Percentiles rank a stretch among this genome's conserved stretches.
Conservation (phyloP, 2,113 vertebrate species). For the Tichodroma muraria region DNA sequence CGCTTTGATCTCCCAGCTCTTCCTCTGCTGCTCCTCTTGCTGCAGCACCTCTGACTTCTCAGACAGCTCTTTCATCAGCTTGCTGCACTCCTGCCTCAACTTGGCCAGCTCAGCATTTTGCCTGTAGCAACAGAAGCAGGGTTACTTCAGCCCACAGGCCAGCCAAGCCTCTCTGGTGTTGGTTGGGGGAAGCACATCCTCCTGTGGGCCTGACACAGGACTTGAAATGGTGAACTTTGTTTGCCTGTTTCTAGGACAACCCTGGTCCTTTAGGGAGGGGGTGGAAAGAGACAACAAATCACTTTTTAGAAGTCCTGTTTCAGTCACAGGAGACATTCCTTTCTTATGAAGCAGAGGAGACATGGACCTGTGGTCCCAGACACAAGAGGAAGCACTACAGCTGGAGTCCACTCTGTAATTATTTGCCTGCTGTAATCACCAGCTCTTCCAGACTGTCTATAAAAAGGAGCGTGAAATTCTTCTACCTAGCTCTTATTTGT, state of each 20-base stretch:
- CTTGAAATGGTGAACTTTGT: background rate
- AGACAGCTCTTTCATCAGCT: conserved; percentile 83
- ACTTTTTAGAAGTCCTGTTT: background rate
- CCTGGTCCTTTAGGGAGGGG: background rate
- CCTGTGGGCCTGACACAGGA: background rate
- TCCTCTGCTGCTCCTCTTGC: conserved; percentile 83
- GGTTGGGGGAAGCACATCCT: background rate
- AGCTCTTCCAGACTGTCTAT: background rate
- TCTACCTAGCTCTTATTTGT: background rate
- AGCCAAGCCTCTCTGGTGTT: background rate
- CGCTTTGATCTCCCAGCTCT: conserved; percentile 80
- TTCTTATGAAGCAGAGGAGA: conserved; percentile 10
- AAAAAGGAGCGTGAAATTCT: background rate
- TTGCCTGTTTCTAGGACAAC: background rate
- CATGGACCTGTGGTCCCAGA: background rate
- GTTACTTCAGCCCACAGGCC: background rate
- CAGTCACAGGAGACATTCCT: conserved; percentile 44
- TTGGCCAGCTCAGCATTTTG: conserved; percentile 93
- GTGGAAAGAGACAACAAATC: background rate
- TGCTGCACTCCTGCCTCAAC: conserved; percentile 86
- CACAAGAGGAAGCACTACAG: background rate
- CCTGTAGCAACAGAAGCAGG: conserved; percentile 63
- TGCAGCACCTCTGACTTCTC: conserved; percentile 81
- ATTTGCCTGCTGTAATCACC: background rate
- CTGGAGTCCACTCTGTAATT: background rate